phyloP scores from a whole-genome alignment of 35 echinoderm and acorn worm genomes.

The Heliocidaris erythrogramma region DNA sequence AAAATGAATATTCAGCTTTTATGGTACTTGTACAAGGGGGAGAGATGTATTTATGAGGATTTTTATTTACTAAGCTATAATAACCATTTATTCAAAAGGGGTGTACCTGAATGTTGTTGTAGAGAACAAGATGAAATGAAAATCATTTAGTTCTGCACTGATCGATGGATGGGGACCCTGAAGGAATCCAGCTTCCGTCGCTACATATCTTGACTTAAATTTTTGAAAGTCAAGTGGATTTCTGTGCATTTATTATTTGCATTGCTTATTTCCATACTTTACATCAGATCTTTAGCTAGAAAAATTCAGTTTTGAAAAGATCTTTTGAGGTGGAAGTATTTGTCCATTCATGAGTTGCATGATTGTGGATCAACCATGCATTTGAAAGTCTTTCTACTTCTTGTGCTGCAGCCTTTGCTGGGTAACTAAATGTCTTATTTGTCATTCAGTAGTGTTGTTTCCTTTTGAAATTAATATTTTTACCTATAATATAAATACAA shows the following conservation, averaged over 20 bases:
- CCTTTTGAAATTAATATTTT: no score
- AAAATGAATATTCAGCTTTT: neutral
- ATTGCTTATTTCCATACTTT: neutral
- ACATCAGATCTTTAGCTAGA: neutral
- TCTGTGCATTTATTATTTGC: neutral
- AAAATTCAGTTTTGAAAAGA: neutral
- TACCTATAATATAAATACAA: no score
- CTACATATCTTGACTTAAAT: neutral
- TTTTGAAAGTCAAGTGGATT: neutral
- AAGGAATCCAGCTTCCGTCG: neutral
- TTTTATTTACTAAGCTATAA: neutral
- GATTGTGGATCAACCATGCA: neutral
- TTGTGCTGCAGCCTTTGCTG: slow-evolving; percentile 10
- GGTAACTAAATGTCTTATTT: neutral
- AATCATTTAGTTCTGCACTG: neutral
- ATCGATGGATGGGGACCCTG: neutral
- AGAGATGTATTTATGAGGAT: neutral
- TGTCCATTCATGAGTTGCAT: neutral
- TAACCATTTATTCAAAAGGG: neutral
- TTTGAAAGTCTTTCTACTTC: neutral
- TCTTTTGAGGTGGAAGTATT: neutral
- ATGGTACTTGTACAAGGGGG: slow-evolving; percentile 8
- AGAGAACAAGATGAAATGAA: neutral
- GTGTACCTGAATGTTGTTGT: neutral
- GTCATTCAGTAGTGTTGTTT: no score